phyloP scores from a whole-genome alignment of 2,888 invertebrate species.

The Ophion ellenae region DNA sequence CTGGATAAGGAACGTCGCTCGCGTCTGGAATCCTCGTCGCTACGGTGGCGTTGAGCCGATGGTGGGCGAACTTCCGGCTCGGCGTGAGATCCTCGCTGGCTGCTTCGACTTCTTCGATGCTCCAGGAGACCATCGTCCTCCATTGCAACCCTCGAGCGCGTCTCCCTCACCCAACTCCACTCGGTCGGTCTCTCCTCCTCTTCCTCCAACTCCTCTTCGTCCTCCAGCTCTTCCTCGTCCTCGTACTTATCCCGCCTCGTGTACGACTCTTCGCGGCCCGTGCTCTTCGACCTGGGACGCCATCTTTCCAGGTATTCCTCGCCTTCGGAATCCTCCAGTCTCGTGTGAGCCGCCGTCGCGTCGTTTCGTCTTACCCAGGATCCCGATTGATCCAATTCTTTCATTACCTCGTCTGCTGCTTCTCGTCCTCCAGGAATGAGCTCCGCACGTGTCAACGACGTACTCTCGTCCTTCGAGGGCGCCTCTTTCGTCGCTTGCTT shows the following conservation, averaged over 20 bases:
- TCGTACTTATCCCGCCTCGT: constrained; percentile 69
- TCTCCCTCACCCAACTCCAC: constrained; percentile 46
- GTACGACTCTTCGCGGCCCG: constrained; percentile 62
- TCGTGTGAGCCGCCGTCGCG: constrained; percentile 10
- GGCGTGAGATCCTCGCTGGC: constrained; percentile 66
- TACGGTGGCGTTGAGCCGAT: constrained; percentile 57
- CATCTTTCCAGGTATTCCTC: constrained; percentile 57
- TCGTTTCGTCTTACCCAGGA: constrained; percentile 35
- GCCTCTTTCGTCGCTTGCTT: constrained; percentile 45
- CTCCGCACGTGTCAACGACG: neutral
- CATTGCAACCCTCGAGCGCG: constrained; percentile 54
- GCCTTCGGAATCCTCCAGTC: constrained; percentile 61
- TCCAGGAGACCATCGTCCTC: constrained; percentile 66
- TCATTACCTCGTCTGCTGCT: constrained; percentile 32
- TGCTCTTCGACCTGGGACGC: constrained; percentile 59
- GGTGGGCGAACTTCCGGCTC: constrained; percentile 65
- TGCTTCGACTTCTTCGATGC: constrained; percentile 65
- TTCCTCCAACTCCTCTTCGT: constrained; percentile 30
- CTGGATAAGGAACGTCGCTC: constrained; percentile 71
- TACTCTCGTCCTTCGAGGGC: constrained; percentile 1
- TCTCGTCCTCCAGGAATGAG: constrained; percentile 19
- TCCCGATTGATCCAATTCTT: neutral
- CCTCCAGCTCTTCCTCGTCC: constrained; percentile 56
- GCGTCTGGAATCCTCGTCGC: constrained; percentile 64
- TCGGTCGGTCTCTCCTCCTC: constrained; percentile 52